phyloP scores from a whole-genome alignment of 1,140 invertebrate genomes.

The Triops longicaudatus region DNA sequence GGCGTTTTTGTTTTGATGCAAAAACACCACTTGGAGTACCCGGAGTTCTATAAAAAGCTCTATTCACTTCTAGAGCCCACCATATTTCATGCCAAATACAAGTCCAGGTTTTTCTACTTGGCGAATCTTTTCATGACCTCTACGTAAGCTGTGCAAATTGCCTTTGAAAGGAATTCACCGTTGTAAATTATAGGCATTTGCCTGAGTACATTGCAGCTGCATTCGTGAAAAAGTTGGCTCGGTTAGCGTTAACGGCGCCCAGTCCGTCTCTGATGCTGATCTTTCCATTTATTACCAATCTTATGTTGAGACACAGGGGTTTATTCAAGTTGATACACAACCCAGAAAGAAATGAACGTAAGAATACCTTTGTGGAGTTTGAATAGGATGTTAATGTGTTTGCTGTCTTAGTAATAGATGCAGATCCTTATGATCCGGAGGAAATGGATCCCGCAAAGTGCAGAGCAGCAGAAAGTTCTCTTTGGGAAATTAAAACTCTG shows the following conservation, averaged over 20 bases:
- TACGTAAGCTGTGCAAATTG: conserved; percentile 53
- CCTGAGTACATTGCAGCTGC: conserved; percentile 84
- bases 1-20: conserved; percentile 84
- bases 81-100: conserved; percentile 84
- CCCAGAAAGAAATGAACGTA: conserved; percentile 29
- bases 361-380: conserved; percentile 16
- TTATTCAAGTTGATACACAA: conserved; percentile 65
- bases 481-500: conserved; percentile 80
- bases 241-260: conserved; percentile 70
- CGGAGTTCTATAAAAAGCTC: conserved; percentile 86
- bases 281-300: conserved; percentile 73
- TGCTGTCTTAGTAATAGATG: conserved; percentile 40
- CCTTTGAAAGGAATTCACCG: background rate
- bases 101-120: conserved; percentile 73
- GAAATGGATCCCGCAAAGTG: conserved; percentile 68
- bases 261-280: conserved; percentile 69
- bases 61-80: conserved; percentile 85
- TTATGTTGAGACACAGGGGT: conserved; percentile 76
- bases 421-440: conserved; percentile 73
- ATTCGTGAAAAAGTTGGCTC: conserved; percentile 79
- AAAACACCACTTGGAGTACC: conserved; percentile 89
- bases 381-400: background rate
- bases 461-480: conserved; percentile 70
- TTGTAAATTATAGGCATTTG: conserved; percentile 59
- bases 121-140: conserved; percentile 85